Conservation (phyloP, 2,888 invertebrate genomes). For the Ophonus ardosiacus region DNA sequence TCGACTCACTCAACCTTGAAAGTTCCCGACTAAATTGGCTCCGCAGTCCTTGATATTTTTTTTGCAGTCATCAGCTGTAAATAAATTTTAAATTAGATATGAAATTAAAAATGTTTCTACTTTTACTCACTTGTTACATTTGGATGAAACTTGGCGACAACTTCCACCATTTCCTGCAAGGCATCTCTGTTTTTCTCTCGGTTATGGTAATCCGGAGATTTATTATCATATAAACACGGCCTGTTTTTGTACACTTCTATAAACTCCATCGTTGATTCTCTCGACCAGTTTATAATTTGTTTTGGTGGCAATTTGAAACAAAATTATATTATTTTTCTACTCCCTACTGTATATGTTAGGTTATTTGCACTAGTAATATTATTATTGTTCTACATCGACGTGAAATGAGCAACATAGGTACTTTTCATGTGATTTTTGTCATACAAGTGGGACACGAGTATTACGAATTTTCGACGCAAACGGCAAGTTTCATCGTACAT, state of each 20-base stretch:
- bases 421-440: too few relatives aligned
- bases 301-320: too few relatives aligned
- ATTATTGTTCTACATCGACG: too few relatives aligned
- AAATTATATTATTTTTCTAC: too few relatives aligned
- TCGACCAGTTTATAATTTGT: neutral
- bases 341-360: too few relatives aligned
- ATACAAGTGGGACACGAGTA: too few relatives aligned
- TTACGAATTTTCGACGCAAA: too few relatives aligned
- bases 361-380: too few relatives aligned
- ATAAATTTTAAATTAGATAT: neutral
- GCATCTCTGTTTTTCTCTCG: neutral
- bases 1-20: neutral
- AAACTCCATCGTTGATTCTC: neutral
- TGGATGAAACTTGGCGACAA: neutral
- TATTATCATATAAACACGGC: neutral
- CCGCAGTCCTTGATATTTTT: conserved; percentile 6
- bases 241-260: neutral
- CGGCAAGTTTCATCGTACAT: too few relatives aligned
- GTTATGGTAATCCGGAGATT: neutral
- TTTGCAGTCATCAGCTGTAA: neutral
- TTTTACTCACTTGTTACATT: neutral
- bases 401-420: too few relatives aligned
- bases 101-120: neutral
- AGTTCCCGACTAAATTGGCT: neutral
- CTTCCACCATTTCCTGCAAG: neutral